Conservation (phyloP, 2,888 invertebrate species). For the Netelia fuscicornis region DNA sequence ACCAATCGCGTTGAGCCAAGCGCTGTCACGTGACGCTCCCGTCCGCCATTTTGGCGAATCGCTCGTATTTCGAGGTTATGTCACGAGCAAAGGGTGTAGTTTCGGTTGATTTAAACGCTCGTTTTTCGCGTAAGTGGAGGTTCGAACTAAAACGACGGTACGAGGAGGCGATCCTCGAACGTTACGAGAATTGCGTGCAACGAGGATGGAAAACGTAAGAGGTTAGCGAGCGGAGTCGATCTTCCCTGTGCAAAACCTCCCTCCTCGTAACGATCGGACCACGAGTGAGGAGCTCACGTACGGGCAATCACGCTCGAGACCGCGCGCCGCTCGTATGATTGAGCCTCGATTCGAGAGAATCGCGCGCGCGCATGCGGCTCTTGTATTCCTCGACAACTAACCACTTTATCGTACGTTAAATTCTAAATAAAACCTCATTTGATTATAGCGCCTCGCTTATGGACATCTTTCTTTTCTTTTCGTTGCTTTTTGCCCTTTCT, state of each 20-base stretch:
- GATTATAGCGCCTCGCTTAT: conserved; percentile 76
- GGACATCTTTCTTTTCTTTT: conserved; percentile 20
- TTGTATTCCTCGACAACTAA: conserved; percentile 76
- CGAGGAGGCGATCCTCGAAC: background rate
- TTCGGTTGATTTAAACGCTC: background rate
- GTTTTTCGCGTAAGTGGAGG: background rate
- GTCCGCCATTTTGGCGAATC: background rate
- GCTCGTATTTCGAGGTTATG: no score
- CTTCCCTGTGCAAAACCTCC: conserved; percentile 11
- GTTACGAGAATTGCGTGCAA: background rate
- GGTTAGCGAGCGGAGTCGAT: background rate
- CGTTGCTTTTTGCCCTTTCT: no score
- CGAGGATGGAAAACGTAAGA: background rate
- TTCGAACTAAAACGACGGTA: no score
- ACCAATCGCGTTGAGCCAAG: background rate
- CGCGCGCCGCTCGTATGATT: conserved; percentile 69
- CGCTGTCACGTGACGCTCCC: background rate
- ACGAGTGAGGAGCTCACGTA: conserved; percentile 79
- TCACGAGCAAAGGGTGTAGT: no score
- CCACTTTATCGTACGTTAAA: conserved; percentile 83
- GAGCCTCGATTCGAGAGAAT: conserved; percentile 78
- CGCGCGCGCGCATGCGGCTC: conserved; percentile 75
- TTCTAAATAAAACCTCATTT: conserved; percentile 82
- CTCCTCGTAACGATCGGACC: conserved; percentile 32
- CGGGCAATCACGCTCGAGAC: conserved; percentile 82